Conservation (phyloP, 2,113 vertebrate species). For the Elanus axillaris region DNA sequence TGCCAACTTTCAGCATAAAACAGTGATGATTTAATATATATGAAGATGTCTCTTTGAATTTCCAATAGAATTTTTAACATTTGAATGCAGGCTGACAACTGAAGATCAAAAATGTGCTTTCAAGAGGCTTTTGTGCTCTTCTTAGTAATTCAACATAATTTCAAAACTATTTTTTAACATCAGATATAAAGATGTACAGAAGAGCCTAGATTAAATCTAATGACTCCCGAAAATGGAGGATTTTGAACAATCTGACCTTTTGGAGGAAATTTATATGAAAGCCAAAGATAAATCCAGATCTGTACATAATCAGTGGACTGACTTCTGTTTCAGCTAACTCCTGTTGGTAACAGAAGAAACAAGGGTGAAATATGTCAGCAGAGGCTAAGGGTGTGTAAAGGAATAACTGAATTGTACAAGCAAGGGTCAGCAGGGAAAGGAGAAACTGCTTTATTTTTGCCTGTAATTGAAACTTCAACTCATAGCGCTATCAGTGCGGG, state of each 20-base stretch:
- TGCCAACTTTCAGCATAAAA: not conserved
- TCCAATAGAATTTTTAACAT: not conserved
- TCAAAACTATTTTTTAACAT: not conserved
- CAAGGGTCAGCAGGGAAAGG: not conserved
- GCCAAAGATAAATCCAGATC: not conserved
- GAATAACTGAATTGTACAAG: not conserved
- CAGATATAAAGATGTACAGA: not conserved
- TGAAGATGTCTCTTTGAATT: not conserved
- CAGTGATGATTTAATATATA: not conserved
- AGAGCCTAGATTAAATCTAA: not conserved
- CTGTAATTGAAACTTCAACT: not conserved
- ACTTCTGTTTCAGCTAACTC: not conserved
- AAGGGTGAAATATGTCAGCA: not conserved
- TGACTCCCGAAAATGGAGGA: not conserved
- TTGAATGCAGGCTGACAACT: not conserved
- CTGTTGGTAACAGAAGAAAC: not conserved
- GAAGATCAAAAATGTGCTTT: not conserved
- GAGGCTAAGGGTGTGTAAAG: not conserved
- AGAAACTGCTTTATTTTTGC: not conserved
- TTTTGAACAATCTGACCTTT: not conserved
- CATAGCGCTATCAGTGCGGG: fast-evolving
- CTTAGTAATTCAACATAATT: not conserved
- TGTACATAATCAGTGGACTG: not conserved
- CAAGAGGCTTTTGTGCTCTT: not conserved
- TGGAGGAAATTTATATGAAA: not conserved